These are phyloP conservation scores for Stegodyphus mimosarum DNA, from an alignment of 1,140 invertebrate genomes.

Conservation along the genomic window DNA sequence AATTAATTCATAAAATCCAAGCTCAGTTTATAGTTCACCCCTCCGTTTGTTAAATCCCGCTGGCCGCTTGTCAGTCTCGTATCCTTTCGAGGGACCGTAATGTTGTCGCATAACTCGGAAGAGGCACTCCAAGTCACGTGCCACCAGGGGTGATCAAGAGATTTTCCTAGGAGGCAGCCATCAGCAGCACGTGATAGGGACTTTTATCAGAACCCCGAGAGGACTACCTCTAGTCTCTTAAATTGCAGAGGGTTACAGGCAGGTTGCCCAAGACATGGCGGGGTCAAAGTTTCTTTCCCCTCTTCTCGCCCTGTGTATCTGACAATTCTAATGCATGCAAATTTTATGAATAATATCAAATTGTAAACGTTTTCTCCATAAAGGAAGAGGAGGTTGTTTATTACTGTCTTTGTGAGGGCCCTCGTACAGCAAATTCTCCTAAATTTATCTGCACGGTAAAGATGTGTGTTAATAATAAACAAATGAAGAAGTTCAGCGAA, in stretches of 20 bases:
- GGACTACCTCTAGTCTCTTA: neutral
- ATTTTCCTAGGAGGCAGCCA: neutral
- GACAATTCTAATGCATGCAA: neutral
- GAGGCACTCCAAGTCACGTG: neutral
- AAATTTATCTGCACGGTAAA: no score
- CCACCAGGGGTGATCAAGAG: neutral
- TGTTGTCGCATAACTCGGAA: neutral
- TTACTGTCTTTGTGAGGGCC: no score
- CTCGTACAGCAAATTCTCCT: no score
- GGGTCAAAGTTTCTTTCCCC: neutral
- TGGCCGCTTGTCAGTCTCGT: neutral
- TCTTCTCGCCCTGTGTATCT: neutral
- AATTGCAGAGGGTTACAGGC: neutral
- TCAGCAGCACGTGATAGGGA: neutral
- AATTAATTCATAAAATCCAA: neutral
- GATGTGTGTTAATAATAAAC: no score
- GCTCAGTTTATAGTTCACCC: neutral
- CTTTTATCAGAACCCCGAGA: neutral
- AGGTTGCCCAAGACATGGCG: neutral
- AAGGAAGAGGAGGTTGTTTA: no score
- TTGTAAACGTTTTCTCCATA: neutral
- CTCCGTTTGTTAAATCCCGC: neutral
- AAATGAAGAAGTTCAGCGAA: no score
- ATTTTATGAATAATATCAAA: neutral
- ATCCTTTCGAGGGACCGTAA: neutral